These are phyloP conservation scores for Torymus texanus DNA, from an alignment of 2,888 invertebrate species.

Conservation along the genomic window DNA sequence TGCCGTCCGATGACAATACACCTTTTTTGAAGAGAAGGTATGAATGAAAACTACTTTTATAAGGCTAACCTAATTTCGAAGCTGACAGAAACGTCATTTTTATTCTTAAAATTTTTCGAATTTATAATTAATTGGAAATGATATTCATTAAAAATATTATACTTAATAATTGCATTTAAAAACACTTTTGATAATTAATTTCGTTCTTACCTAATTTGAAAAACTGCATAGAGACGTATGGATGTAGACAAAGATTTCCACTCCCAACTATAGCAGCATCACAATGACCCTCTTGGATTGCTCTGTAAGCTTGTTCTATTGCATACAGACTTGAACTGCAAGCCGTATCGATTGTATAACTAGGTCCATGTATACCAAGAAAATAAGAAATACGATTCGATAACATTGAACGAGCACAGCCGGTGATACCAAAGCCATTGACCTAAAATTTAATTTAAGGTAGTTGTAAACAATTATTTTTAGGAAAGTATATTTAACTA, in stretches of 20 bases:
- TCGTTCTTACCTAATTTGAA: slow-evolving; percentile 75
- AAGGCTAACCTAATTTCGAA: not conserved
- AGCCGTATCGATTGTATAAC: slow-evolving; percentile 77
- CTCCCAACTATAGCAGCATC: slow-evolving; percentile 94
- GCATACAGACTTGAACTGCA: slow-evolving; percentile 90
- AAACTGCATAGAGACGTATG: slow-evolving; percentile 91
- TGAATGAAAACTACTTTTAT: not conserved
- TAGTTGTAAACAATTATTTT: no score
- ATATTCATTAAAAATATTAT: no score
- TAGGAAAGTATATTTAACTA: no score
- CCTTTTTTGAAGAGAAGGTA: slow-evolving; percentile 71
- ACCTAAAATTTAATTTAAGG: no score
- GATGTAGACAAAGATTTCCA: slow-evolving; percentile 88
- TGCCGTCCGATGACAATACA: slow-evolving; percentile 87
- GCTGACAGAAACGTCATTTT: not conserved
- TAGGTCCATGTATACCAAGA: slow-evolving; percentile 91
- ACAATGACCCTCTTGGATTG: slow-evolving; percentile 86
- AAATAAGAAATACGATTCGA: slow-evolving; percentile 92
- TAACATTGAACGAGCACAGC: slow-evolving; percentile 88
- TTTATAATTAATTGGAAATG: no score
- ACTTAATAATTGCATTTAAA: not conserved
- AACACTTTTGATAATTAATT: not conserved
- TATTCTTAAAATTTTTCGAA: no score
- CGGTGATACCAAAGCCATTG: no score
- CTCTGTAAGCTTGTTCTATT: slow-evolving; percentile 86